Base-by-base conservation (phyloP, 2,797 vertebrate species). In the Nasua narica region DNA sequence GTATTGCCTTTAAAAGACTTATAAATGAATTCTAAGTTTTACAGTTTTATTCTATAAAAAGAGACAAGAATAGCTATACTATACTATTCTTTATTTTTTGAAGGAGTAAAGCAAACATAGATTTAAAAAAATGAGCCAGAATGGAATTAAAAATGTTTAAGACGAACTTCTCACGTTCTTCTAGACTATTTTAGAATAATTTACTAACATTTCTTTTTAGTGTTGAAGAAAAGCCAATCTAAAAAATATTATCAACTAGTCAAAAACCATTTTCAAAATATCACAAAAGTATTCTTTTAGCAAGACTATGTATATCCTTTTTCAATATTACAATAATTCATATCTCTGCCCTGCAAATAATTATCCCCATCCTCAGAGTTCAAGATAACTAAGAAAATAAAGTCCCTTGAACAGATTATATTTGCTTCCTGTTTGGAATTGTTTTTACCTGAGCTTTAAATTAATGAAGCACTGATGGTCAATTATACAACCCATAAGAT, bases 161-260 rank as follows among this genome's bases (percentile, higher is more conserved):
- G 46, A 54, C 60, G 40, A 93, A 54, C 40, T 95, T 87, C 60
- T 40, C 19, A 72, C 40, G 40, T 84, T 81, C 58, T 81, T 97
- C 84, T 60, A 90, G 43, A 25, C 23, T 82, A 89, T 60, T 89
- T 94, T 50, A 93, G 56, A 76, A 82, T 60, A 77, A 83, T 10
- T 0, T 91, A 40, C 54, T 77, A 94, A 69, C 29, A 87, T 83
- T 76, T 94, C 40, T 56, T 87, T 79, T 91, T 83, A 50, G 9
- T 70, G 21, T 46, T 96, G 4, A 96, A 85, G 37, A 95, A 96
- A 91, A 88, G 60, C 10, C 48, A 91, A 85, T 92, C 81, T 90
- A 72, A 92, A 96, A 93, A 93, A 46, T 32, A 86, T 35, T 76
- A 91, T 58, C 32, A 92, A 94, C 18, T 72, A 74, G 81, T 72